Conservation (phyloP, 2,888 invertebrate genomes). For the Aporophyla nigra region DNA sequence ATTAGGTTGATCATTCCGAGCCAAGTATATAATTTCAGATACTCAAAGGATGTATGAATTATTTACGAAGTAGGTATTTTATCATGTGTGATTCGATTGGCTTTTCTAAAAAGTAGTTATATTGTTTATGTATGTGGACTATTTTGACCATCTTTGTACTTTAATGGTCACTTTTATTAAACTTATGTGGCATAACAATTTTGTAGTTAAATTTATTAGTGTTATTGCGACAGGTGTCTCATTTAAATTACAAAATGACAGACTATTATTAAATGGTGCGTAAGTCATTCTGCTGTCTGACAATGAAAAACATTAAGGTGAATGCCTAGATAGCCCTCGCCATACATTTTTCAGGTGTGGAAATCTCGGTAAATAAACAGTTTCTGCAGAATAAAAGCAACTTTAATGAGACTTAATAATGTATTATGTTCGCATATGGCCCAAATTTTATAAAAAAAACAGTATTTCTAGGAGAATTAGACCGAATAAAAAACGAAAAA, state of each 20-base stretch:
- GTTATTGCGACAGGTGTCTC: slow-evolving; percentile 24
- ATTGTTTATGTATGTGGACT: slow-evolving; percentile 7
- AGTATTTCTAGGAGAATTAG: no score
- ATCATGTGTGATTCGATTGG: slow-evolving; percentile 12
- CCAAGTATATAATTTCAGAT: slow-evolving; percentile 44
- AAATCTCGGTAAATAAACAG: no score
- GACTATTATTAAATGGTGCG: neutral
- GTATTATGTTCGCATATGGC: no score
- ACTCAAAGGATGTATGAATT: slow-evolving; percentile 18
- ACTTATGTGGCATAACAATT: slow-evolving; percentile 44
- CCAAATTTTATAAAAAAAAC: no score
- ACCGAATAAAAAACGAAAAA: no score
- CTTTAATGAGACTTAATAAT: no score
- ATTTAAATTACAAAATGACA: no score
- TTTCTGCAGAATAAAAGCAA: no score
- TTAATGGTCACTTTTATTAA: slow-evolving; percentile 33
- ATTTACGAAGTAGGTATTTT: neutral
- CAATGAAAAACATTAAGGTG: slow-evolving; percentile 15
- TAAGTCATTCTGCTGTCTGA: neutral
- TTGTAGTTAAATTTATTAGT: slow-evolving; percentile 36
- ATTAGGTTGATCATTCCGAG: slow-evolving; percentile 49
- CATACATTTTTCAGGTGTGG: no score
- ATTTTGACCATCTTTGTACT: slow-evolving; percentile 16
- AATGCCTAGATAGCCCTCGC: no score
- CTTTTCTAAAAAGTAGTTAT: slow-evolving; percentile 14